Evolutionary conservation across 2,113 vertebrate genomes (phyloP).

Genomic region (Syngnathus scovelli): DNA sequence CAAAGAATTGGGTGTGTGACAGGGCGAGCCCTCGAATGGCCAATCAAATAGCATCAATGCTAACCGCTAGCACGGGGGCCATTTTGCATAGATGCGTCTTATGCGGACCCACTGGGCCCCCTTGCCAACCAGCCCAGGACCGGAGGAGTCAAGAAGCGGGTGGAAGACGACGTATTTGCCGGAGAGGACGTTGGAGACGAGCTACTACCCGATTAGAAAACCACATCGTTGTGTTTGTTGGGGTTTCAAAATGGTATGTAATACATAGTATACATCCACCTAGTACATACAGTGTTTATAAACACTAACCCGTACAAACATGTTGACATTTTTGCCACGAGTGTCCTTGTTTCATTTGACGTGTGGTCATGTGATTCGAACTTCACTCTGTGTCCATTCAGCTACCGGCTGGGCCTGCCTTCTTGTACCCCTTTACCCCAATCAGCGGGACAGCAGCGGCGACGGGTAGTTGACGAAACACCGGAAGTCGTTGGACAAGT

Average conservation of each 20-base stretch:
- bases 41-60: background rate
- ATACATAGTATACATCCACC: background rate
- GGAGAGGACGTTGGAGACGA: conserved; percentile 93
- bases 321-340: background rate
- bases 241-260: too few relatives aligned
- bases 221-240: background rate
- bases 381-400: background rate
- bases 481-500: conserved; percentile 89
- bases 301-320: background rate
- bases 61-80: background rate
- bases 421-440: background rate
- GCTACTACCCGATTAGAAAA: conserved; percentile 82
- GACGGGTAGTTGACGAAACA: conserved; percentile 88
- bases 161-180: conserved; percentile 88
- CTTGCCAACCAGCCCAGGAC: conserved; percentile 89
- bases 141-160: conserved; percentile 78
- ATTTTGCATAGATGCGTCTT: conserved; percentile 80
- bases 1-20: conserved; percentile 81
- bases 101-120: conserved; percentile 88
- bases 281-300: background rate
- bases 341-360: background rate
- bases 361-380: too few relatives aligned
- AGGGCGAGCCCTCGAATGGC: background rate
- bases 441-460: conserved; percentile 63
- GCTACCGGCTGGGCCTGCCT: background rate